These are phyloP conservation scores for Emmelina monodactyla DNA, from an alignment of 2,888 invertebrate species.

Conservation along the genomic window DNA sequence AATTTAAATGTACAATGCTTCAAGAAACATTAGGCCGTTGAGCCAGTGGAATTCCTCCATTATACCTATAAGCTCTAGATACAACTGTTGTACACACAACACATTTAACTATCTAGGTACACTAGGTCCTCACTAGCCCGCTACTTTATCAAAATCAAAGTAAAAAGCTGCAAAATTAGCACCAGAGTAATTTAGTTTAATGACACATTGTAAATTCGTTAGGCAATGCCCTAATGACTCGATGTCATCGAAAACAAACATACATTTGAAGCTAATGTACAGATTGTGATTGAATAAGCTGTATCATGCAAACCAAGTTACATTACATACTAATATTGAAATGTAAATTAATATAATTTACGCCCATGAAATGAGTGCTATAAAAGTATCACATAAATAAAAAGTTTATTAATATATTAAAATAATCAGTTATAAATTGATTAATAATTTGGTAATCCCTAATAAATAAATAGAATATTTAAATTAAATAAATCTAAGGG, in stretches of 20 bases:
- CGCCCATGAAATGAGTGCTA: neutral
- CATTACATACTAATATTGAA: neutral
- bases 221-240: constrained; percentile 23
- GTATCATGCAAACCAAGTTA: neutral
- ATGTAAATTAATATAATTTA: neutral
- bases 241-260: constrained; percentile 30
- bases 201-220: constrained; percentile 21
- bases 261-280: constrained; percentile 12
- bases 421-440: neutral
- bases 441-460: neutral
- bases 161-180: constrained; percentile 37
- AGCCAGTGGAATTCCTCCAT: too few relatives aligned
- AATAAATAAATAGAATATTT: neutral
- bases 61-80: too few relatives aligned
- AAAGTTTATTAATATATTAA: neutral
- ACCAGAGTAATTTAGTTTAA: constrained; percentile 44
- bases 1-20: too few relatives aligned
- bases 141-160: constrained; percentile 4
- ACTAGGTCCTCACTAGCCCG: neutral
- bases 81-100: too few relatives aligned
- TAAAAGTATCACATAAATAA: neutral
- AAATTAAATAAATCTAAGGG: neutral
- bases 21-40: too few relatives aligned
- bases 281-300: neutral
- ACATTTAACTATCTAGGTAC: neutral